Evolutionary conservation across 2,797 vertebrate species (phyloP), one percentile per base, ranked within the genome.

Genomic region (Onychomys torridus): DNA sequence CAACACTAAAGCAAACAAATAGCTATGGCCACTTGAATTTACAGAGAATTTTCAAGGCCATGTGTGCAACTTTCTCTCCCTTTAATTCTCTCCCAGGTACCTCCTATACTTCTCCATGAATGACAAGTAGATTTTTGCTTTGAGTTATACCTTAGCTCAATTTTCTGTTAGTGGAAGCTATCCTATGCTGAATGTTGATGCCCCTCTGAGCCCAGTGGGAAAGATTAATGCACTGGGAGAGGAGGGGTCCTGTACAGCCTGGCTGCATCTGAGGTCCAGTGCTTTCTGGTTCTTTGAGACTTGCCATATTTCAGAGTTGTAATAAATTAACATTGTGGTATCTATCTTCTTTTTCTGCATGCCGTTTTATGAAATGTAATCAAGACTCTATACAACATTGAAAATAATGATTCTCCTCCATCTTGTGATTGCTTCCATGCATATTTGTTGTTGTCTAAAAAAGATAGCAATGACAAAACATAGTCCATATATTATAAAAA

Each of bases 401-500:
- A 69, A 67, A 55, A 67, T 2, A 55, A 96, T 69, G 34, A 43
- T 87, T 61, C 9, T 81, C 9, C 11, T 32, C 37, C 57, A 52
- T 90, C 6, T 73, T 81, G 19, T 93, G 78, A 97, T 61, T 65
- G 21, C 6, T 71, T 95, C 37, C 27, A 40, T 19, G 32, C 32
- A 8, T 52, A 65, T 67, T 43, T 85, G 25, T 65, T 93, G 8
- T 4, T 87, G 4, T 85, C 46, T 46, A 63, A 83, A 86, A 77
- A 82, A 91, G 9, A 49, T 40, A 79, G 43, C 90, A 97, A 97
- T 95, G 96, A 96, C 59, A 90, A 78, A 96, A 77, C 96, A 92
- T 96, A 97, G 95, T 95, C 87, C 69, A 93, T 96, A 96, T 96
- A 94, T 84, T 96, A 61, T 29, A 5, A 12, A 55, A 55, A 55